Base-by-base conservation (phyloP, 35 echinoderm and acorn worm genomes). In the Patiria miniata region DNA sequence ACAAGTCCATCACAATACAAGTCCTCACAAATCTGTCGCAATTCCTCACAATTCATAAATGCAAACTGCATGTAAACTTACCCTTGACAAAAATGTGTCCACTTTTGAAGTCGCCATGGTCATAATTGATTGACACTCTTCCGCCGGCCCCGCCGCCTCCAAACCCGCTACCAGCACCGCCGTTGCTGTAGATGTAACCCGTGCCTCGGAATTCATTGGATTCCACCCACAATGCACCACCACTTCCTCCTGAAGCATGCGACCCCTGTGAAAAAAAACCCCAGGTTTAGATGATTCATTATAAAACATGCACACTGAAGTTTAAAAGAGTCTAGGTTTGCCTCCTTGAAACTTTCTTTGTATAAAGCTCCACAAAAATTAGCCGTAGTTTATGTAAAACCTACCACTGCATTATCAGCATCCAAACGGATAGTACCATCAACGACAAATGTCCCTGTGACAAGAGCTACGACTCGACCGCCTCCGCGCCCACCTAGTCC, bases 111-210 rank as follows among this genome's bases (percentile, higher is more conserved):
- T 81, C 42, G 42, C 91, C 83, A 37, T 90, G 57, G 5, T 57
- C 9, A 60, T 89, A 92, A 15, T 87, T 81, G 19, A 93, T 81
- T 15, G 82, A 76, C 53, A 93, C 80, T 79, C 86, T 58, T 78
- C 94, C 94, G 22, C 94, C 94, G 10, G 94, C 68, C 30, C 94
- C 94, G 37, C 94, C 94, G 2, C 94, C 94, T 19, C 90, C 94
- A 68, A 90, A 86, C 10, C 78, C 65, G 28, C 15, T 28, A 7
- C 94, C 94, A 17, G 5, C 37, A 36, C 94, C 94, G 37, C 94
- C 94, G 32, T 86, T 92, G 39, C 36, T 76, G 36, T 84, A 76
- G 34, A 97, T 79, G 22, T 84, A 61, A 8, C 94, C 94, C 33
- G 19, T 80, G 29, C 94, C 94, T 47, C 55, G 22, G 28, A 97